These are phyloP conservation scores for Dicyrtoma fusca DNA, from an alignment of 2,888 invertebrate species.

Conservation along the genomic window DNA sequence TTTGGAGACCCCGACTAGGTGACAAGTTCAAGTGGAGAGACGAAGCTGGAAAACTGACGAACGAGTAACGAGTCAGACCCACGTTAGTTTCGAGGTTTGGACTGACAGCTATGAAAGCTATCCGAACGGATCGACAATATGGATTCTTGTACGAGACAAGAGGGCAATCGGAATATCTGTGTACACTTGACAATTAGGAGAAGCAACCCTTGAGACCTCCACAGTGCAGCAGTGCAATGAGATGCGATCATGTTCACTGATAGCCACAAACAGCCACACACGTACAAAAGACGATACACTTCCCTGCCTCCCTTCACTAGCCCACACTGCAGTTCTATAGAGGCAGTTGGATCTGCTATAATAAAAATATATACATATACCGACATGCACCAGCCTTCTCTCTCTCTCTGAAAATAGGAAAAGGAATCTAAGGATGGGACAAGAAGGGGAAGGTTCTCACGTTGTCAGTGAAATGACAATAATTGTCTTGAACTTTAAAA, in stretches of 20 bases:
- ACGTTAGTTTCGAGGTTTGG: neutral
- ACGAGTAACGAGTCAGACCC: too few species aligned
- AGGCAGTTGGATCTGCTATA: too few species aligned
- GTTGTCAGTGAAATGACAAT: conserved; percentile 29
- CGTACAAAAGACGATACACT: neutral
- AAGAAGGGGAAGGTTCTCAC: conserved; percentile 25
- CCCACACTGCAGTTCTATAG: too few species aligned
- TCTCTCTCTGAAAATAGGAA: neutral
- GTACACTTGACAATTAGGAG: neutral
- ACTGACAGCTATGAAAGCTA: conserved; percentile 3
- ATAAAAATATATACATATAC: too few species aligned
- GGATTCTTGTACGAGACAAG: conserved; percentile 8
- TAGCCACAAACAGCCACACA: conserved; percentile 30
- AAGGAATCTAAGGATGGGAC: neutral
- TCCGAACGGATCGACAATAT: conserved; percentile 20
- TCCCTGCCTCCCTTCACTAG: too few species aligned
- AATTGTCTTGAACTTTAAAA: conserved; percentile 32
- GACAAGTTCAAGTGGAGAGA: conserved; percentile 32
- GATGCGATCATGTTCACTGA: conserved; percentile 32
- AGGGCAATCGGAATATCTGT: conserved; percentile 7
- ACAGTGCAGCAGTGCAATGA: conserved; percentile 9
- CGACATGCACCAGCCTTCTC: too few species aligned
- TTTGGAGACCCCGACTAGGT: conserved; percentile 16
- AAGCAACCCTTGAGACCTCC: conserved; percentile 34
- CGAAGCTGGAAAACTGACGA: too few species aligned